phyloP scores from a whole-genome alignment of 1,140 invertebrate species.

The Zaprionus ghesquierei region DNA sequence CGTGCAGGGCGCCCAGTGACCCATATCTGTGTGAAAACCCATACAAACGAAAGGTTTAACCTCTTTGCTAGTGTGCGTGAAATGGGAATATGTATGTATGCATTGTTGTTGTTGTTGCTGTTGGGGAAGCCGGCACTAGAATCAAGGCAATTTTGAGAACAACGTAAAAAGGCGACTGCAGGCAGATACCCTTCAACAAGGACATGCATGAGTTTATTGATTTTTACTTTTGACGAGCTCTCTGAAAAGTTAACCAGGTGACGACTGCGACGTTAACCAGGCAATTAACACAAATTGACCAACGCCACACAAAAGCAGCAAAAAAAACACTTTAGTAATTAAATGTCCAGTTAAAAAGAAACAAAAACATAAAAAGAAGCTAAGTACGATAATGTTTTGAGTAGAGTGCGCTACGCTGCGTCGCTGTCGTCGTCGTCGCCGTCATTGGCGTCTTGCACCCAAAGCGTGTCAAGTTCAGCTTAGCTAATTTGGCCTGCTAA shows the following conservation, averaged over 20 bases:
- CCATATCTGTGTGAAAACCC: slow-evolving; percentile 24
- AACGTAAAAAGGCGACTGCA: slow-evolving; percentile 11
- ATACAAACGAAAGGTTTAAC: background rate
- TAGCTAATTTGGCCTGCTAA: slow-evolving; percentile 54
- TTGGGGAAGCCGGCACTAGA: slow-evolving; percentile 32
- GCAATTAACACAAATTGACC: background rate
- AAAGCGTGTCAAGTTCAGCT: slow-evolving; percentile 72
- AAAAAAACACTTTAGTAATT: slow-evolving; percentile 2
- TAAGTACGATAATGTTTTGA: background rate
- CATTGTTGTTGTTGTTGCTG: slow-evolving; percentile 1
- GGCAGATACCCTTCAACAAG: slow-evolving; percentile 52
- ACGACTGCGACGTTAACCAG: background rate
- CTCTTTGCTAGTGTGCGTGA: background rate
- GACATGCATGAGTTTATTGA: slow-evolving; percentile 52
- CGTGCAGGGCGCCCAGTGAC: slow-evolving; percentile 44
- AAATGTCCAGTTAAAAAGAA: background rate
- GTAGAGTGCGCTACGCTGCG: background rate
- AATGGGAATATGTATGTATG: background rate
- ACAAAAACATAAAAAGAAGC: background rate
- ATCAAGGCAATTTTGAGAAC: slow-evolving; percentile 14
- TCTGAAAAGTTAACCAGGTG: background rate
- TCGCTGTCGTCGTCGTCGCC: background rate
- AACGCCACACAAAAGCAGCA: background rate
- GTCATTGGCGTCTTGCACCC: background rate
- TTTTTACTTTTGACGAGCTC: slow-evolving; percentile 36